Conservation (phyloP, 2,888 invertebrate genomes). For the Clepsis dumicolana region DNA sequence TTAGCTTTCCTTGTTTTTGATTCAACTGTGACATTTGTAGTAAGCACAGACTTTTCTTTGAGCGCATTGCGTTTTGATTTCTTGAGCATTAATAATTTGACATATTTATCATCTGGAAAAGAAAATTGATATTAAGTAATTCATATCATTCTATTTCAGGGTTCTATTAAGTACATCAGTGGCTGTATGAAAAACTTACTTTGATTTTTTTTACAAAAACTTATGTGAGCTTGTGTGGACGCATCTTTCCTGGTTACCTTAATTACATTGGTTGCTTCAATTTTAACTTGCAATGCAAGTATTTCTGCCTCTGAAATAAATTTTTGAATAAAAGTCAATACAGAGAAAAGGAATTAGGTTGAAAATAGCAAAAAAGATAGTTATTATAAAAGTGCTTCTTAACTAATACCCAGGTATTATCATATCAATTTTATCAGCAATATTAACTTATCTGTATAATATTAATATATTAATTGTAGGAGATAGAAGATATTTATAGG, state of each 20-base stretch:
- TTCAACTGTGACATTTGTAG: conserved; percentile 48
- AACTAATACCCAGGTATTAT: too few species aligned
- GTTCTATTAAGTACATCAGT: background rate
- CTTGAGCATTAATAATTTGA: conserved; percentile 65
- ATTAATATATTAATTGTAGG: too few species aligned
- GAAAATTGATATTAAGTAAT: background rate
- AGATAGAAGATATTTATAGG: too few species aligned
- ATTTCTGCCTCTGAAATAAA: conserved; percentile 73
- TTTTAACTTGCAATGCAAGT: conserved; percentile 73
- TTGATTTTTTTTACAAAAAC: conserved; percentile 64
- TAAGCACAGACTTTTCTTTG: conserved; percentile 51
- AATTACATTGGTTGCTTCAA: conserved; percentile 60
- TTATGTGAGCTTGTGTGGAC: conserved; percentile 71
- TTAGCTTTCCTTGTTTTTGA: conserved; percentile 45
- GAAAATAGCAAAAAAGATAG: too few species aligned
- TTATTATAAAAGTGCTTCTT: too few species aligned
- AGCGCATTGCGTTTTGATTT: conserved; percentile 58
- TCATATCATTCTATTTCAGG: background rate
- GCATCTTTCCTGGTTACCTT: conserved; percentile 64
- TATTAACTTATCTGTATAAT: too few species aligned
- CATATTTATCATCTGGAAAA: conserved; percentile 66
- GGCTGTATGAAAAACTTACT: conserved; percentile 63
- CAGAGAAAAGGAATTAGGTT: too few species aligned
- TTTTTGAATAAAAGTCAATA: background rate
- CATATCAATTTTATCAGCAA: too few species aligned